A percentile compares a stretch with the other conserved stretches of the same genome.
phyloP scores from a whole-genome alignment of 2,888 invertebrate species.

The Cephalotes varians region DNA sequence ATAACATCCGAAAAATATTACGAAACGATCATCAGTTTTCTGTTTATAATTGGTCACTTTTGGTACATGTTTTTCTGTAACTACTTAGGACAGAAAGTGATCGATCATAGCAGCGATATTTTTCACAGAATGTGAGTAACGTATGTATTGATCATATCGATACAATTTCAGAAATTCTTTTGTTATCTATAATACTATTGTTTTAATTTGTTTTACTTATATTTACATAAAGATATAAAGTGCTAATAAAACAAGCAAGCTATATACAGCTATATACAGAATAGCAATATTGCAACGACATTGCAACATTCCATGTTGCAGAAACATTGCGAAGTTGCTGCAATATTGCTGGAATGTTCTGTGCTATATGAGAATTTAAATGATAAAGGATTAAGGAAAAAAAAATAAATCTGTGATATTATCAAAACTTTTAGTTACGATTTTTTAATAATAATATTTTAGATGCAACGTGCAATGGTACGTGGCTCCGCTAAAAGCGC shows the following conservation, averaged over 20 bases:
- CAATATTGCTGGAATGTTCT: too few species aligned
- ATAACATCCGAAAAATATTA: not conserved
- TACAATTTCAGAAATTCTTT: not conserved
- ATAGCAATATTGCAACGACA: too few species aligned
- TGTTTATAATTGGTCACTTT: slow-evolving; percentile 21
- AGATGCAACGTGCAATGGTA: slow-evolving; percentile 45
- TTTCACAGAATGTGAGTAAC: slow-evolving; percentile 41
- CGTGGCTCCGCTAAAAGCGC: not conserved
- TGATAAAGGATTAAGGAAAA: too few species aligned
- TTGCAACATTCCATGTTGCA: too few species aligned
- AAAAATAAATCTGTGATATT: too few species aligned
- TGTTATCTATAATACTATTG: not conserved
- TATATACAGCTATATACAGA: too few species aligned
- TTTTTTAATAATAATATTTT: not conserved
- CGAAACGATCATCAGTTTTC: not conserved
- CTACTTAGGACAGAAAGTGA: slow-evolving; percentile 25
- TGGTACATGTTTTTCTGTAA: slow-evolving; percentile 15
- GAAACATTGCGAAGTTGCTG: too few species aligned
- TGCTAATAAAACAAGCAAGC: not conserved
- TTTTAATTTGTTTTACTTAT: not conserved
- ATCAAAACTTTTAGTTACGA: not conserved
- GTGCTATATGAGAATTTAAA: too few species aligned
- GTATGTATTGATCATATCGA: not conserved
- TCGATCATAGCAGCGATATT: slow-evolving; percentile 30
- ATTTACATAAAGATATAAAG: not conserved